Evolutionary conservation across 2,113 vertebrate genomes (phyloP), one percentile per base, ranked within the genome.

Genomic region (Sinosuthora webbiana): DNA sequence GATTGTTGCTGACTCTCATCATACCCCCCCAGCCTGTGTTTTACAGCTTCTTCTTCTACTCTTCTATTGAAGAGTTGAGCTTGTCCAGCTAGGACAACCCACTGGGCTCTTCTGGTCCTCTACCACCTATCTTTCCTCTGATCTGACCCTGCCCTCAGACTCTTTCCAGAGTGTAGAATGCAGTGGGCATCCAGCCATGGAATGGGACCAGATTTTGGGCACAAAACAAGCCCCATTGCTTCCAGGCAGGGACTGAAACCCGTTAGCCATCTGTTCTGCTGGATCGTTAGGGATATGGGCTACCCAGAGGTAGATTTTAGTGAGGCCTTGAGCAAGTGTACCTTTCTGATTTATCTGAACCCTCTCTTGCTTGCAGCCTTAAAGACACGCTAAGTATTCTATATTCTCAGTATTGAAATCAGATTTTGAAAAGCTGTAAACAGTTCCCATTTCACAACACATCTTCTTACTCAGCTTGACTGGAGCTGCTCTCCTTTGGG

Each of bases 181-280:
- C 47, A 53, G 37, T 57, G 65, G 95, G 96, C 96, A 94, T 50
- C 49, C 56, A 71, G 95, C 95, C 96, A 96, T 89, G 88, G 88
- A 95, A 84, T 73, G 33, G 44, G 31, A 96, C 92, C 90, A 95
- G 83, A 49, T 89, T 90, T 94, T 75, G 76, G 92, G 93, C 76
- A 94, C 76, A 84, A 85, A 93, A 62, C 76, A 76, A 93, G 79
- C 75, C 68, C 92, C 77, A 83, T 60, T 82, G 95, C 44, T 95
- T 92, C 52, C 44, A 94, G 79, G 56, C 85, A 96, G 86, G 68
- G 83, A 62, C 83, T 82, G 92, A 76, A 88, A 75, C 88, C 69
- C 57, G 10, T 94, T 96, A 93, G 73, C 96, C 96, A 96, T 97
- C 96, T 97, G 96, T 87, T 97, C 83, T 78, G 59, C 31, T 13